A percentile compares a stretch with the other conserved stretches of the same genome.
Conservation (phyloP, 1,140 invertebrate species). For the Triops longicaudatus region DNA sequence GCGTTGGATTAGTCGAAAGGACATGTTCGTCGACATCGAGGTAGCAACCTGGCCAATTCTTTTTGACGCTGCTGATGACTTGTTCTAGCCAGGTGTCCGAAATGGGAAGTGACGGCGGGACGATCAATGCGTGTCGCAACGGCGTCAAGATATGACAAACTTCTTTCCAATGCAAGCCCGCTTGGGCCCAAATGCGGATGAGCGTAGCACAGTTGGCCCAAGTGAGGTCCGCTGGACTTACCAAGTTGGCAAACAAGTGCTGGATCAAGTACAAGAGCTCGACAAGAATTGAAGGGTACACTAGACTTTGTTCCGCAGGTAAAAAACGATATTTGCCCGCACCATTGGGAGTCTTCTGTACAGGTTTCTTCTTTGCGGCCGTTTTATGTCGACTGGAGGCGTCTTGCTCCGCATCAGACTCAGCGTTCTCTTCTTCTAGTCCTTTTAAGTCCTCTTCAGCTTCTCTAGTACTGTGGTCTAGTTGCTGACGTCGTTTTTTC, state of each 20-base stretch:
- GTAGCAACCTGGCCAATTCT: constrained; percentile 3
- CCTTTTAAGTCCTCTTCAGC: neutral
- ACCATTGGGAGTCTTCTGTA: neutral
- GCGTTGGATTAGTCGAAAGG: neutral
- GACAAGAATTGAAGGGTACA: neutral
- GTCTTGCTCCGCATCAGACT: neutral
- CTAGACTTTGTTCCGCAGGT: constrained; percentile 5
- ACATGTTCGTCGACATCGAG: neutral
- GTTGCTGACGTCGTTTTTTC: constrained; percentile 13
- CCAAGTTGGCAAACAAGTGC: neutral
- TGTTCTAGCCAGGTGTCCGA: neutral
- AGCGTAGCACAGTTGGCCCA: neutral
- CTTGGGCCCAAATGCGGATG: neutral
- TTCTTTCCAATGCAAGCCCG: neutral
- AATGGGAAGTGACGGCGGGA: neutral
- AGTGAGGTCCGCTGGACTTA: neutral
- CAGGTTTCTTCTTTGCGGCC: neutral
- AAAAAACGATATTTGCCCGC: constrained; percentile 5
- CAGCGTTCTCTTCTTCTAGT: neutral
- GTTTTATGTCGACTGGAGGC: neutral
- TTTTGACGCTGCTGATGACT: neutral
- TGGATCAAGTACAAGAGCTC: neutral
- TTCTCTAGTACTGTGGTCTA: neutral
- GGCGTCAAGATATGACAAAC: neutral
- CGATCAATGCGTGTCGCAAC: neutral